Evolutionary conservation across 2,888 invertebrate species (phyloP).

Genomic region (Macrosoma leucophasiata): DNA sequence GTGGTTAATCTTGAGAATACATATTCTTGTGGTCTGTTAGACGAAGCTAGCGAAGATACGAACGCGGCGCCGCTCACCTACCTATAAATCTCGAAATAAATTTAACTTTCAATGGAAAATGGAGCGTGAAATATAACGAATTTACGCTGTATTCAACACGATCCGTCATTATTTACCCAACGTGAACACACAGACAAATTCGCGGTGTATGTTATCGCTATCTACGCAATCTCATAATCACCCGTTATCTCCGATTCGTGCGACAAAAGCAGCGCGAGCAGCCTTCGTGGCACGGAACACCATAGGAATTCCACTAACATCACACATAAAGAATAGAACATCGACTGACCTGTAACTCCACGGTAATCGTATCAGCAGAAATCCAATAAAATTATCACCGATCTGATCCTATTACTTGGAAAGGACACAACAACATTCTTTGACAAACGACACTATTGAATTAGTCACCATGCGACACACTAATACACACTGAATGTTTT

Average conservation of each 20-base stretch:
- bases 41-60: too few species aligned
- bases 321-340: conserved; percentile 7
- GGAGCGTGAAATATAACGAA: conserved; percentile 43
- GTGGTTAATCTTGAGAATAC: too few species aligned
- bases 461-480: conserved; percentile 51
- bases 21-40: too few species aligned
- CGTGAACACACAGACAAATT: too few species aligned
- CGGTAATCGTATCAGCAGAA: conserved; percentile 61
- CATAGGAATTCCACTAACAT: conserved; percentile 6
- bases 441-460: conserved; percentile 48
- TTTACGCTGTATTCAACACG: conserved; percentile 15
- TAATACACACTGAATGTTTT: conserved; percentile 47
- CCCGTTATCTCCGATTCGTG: conserved; percentile 59
- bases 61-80: conserved; percentile 39
- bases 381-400: conserved; percentile 69
- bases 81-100: conserved; percentile 44
- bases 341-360: conserved; percentile 57
- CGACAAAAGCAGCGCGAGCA: conserved; percentile 40
- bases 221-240: conserved; percentile 62
- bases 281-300: conserved; percentile 50
- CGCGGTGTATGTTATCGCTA: conserved; percentile 69
- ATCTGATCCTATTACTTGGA: conserved; percentile 61
- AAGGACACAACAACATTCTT: conserved; percentile 67
- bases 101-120: conserved; percentile 46
- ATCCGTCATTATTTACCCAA: conserved; percentile 16